Evolutionary conservation across 2,888 invertebrate genomes (phyloP), one percentile per base, ranked within the genome.

Genomic region (Pristionchus entomophagus): DNA sequence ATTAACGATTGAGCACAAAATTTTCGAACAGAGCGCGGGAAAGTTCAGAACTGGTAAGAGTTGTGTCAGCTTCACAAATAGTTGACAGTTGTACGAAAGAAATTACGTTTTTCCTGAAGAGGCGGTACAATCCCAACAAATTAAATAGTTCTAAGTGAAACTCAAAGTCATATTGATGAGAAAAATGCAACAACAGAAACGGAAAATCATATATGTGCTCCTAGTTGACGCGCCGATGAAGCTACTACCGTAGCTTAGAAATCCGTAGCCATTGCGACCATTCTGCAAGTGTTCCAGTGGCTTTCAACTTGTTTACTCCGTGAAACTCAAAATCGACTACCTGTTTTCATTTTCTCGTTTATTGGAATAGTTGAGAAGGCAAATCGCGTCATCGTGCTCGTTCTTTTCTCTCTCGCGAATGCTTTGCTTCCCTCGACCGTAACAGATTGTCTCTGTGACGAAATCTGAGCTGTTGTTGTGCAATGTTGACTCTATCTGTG

Each of bases 261-360:
- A n/a, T 17, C 22, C 22, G 29, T 32, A 62, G 65, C 38, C 3
- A 38, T 22, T 26, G 65, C 65, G 65, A 38, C 65, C 38, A 38
- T n/a, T 19, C 65, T 69, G 65, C 22, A 38, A 35, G 22, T 19
- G 32, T 69, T 29, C 59, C 29, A 29, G 59, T 17, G 51, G 2
- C 51, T 51, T 51, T 22, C 14, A 29, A 59, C 29, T 59, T 59
- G 73, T 73, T 73, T 73, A 73, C n/a, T n/a, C n/a, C n/a, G n/a
- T n/a, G n/a, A n/a, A n/a, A n/a, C n/a, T n/a, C n/a, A n/a, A n/a
- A n/a, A n/a, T n/a, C n/a, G n/a, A n/a, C n/a, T n/a, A n/a, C n/a
- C n/a, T n/a, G n/a, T n/a, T n/a, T n/a, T n/a, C n/a, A 73, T 73
- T 45, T 38, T 4, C 38, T 14, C 38, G 69, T 69, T 38, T 38